Base-by-base conservation (phyloP, 2,888 invertebrate genomes). In the Drosophila setosimentum region DNA sequence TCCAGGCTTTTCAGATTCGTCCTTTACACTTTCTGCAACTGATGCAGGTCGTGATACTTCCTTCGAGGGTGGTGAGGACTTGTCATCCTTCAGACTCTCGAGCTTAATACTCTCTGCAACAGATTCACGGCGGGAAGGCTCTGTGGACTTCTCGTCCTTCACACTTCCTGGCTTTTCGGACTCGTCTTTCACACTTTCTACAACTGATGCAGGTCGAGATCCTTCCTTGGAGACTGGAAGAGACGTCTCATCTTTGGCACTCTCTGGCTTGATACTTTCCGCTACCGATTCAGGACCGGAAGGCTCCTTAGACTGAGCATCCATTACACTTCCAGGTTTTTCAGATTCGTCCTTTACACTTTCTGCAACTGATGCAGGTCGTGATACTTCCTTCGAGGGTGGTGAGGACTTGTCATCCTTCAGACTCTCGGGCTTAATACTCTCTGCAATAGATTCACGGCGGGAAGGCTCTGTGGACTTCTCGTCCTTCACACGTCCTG, bases 121-220 rank as follows among this genome's bases (percentile, higher is more conserved):
- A 10, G 48, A 49, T 18, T 49, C 48, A 4, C 48, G 48, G 10
- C 48, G 48, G 2, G 48, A 49, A 8, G 48, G 27, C 2, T 18
- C 16, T 1, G 0, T 0, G 0, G 48, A 27, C 18, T 27, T 48
- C 8, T 24, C 48, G 1, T 48, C 48, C 48, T 16, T 24, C 18
- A 24, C 18, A 48, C 18, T 48, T 18, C 0, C 18, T 16, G 48
- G 27, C 1, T 27, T 48, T 16, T 48, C 35, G 0, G 77, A 71
- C 24, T 24, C 68, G 10, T 73, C 76, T 37, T 79, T 73, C 1
- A 62, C 10, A n/a, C 71, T 68, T 53, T 68, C 76, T 1, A 59
- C 69, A 0, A 69, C 58, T 0, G 80, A 78, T 16, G 35, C 63
- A 3, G 27, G 49, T 27, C 64, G 24, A 10, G 64, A 61, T 3